Evolutionary conservation across 2,113 vertebrate genomes (phyloP).

Genomic region (Nerophis ophidion): DNA sequence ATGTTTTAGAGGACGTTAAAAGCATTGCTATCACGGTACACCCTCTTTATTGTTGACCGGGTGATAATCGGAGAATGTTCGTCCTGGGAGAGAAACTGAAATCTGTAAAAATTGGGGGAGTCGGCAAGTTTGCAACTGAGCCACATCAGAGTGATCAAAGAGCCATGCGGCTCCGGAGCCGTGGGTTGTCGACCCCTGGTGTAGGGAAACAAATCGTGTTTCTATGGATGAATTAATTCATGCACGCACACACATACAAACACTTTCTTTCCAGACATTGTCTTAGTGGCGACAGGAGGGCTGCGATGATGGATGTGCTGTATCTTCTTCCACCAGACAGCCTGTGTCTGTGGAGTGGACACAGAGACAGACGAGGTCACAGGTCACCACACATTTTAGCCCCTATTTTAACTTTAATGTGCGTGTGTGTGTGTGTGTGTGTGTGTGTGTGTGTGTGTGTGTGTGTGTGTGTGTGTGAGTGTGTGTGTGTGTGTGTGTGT

Average conservation of each 20-base stretch:
- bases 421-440: slow-evolving; percentile 13
- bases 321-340: slow-evolving; percentile 51
- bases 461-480: slow-evolving; percentile 9
- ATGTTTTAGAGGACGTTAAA: too few relatives aligned
- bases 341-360: slow-evolving; percentile 47
- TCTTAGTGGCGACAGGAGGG: slow-evolving; percentile 42
- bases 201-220: too few relatives aligned
- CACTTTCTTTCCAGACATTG: slow-evolving; percentile 21
- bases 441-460: slow-evolving; percentile 14
- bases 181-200: too few relatives aligned
- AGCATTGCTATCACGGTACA: too few relatives aligned
- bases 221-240: too few relatives aligned
- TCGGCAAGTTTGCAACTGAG: too few relatives aligned
- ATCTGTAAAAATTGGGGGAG: too few relatives aligned
- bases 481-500: slow-evolving; percentile 23
- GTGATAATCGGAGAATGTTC: too few relatives aligned
- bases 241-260: slow-evolving; percentile 9
- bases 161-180: too few relatives aligned
- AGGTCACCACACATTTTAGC: slow-evolving; percentile 48
- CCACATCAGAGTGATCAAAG: too few relatives aligned
- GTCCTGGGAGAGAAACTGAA: too few relatives aligned
- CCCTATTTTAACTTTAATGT: slow-evolving; percentile 24
- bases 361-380: slow-evolving; percentile 37
- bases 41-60: too few relatives aligned
- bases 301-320: slow-evolving; percentile 63